A percentile compares a stretch with the other conserved stretches of the same genome.
Evolutionary conservation across 1,140 invertebrate genomes (phyloP).

Genomic region (Vanessa atalanta): DNA sequence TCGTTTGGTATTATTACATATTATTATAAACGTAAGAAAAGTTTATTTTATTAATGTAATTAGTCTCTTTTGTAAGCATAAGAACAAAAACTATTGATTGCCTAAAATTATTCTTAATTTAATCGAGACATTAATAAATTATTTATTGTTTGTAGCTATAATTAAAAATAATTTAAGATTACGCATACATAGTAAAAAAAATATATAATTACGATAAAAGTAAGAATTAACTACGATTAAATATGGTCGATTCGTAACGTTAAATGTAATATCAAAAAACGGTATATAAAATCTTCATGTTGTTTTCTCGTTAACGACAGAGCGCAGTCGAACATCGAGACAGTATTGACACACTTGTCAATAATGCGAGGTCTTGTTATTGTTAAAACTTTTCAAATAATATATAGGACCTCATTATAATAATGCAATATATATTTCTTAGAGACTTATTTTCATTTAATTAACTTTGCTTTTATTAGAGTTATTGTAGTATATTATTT

Average conservation of each 20-base stretch:
- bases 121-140: no score
- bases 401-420: neutral
- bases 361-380: neutral
- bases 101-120: neutral
- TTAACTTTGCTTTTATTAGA: no score
- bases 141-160: no score
- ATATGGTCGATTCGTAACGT: constrained; percentile 16
- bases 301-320: constrained; percentile 12
- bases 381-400: neutral
- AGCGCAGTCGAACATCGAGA: neutral
- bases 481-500: no score
- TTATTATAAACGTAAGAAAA: neutral
- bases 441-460: no score
- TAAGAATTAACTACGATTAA: neutral
- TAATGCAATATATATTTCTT: neutral
- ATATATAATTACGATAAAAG: neutral
- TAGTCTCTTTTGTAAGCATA: no score
- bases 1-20: neutral
- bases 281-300: constrained; percentile 28
- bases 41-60: no score
- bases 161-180: no score
- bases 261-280: constrained; percentile 32
- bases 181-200: no score
- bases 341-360: neutral
- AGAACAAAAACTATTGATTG: neutral